Evolutionary conservation across 2,888 invertebrate genomes (phyloP).

Genomic region (Heliconius ethilla): DNA sequence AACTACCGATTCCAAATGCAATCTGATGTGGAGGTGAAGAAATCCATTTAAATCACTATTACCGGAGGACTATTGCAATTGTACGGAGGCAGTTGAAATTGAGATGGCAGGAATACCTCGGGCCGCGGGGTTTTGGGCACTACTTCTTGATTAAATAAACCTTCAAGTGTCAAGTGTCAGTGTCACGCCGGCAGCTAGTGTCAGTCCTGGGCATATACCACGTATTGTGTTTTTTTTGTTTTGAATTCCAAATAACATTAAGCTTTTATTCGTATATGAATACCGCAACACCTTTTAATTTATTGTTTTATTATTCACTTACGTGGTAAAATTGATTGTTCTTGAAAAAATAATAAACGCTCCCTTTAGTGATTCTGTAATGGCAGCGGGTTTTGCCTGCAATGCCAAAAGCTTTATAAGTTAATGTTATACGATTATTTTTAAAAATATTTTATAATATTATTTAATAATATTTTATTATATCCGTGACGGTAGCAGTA

Average conservation of each 20-base stretch:
- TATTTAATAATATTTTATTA: neutral
- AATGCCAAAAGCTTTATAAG: too few species aligned
- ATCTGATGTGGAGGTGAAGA: constrained; percentile 50
- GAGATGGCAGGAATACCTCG: constrained; percentile 70
- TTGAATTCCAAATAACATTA: constrained; percentile 50
- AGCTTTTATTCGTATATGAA: constrained; percentile 39
- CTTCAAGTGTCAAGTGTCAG: constrained; percentile 71
- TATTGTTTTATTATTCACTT: constrained; percentile 32
- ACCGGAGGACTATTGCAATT: constrained; percentile 75
- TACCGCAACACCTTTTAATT: constrained; percentile 42
- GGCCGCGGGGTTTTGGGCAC: constrained; percentile 59
- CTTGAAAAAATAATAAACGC: neutral
- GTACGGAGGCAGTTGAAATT: constrained; percentile 73
- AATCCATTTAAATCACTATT: constrained; percentile 75
- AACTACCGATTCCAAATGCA: constrained; percentile 59
- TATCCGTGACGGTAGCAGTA: constrained; percentile 24
- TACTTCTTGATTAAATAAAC: constrained; percentile 79
- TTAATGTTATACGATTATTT: neutral
- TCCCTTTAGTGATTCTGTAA: neutral
- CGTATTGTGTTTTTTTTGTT: constrained; percentile 49
- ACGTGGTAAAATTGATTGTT: constrained; percentile 8
- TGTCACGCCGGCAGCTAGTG: constrained; percentile 42
- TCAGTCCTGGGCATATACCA: constrained; percentile 68
- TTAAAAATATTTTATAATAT: too few species aligned
- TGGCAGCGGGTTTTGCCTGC: too few species aligned